phyloP scores from a whole-genome alignment of 2,113 vertebrate genomes.

The Planiliza haematocheilus region DNA sequence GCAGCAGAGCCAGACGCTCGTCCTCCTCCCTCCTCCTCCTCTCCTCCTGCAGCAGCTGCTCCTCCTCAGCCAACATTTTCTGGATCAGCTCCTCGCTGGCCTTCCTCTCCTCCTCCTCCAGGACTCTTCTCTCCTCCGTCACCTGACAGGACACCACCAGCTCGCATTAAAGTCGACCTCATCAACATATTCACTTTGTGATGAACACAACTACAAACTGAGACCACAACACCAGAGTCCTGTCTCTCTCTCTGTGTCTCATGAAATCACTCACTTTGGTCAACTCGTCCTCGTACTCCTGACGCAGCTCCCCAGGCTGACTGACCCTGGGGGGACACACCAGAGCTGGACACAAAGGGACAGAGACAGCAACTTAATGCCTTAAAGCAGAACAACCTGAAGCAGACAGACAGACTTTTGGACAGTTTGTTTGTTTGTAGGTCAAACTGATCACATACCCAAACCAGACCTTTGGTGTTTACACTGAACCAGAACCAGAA shows the following conservation, averaged over 20 bases:
- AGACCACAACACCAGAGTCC: too few relatives aligned
- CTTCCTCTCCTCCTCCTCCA: constrained; percentile 88
- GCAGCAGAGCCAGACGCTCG: constrained; percentile 86
- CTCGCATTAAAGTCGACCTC: too few relatives aligned
- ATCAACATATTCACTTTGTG: too few relatives aligned
- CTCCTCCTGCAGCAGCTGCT: constrained; percentile 80
- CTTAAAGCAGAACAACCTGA: too few relatives aligned
- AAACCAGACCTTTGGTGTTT: too few relatives aligned
- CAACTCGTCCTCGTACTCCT: constrained; percentile 83
- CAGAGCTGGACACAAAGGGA: background rate
- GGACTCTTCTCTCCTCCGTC: constrained; percentile 86
- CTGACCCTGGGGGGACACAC: constrained; percentile 70
- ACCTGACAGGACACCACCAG: too few relatives aligned
- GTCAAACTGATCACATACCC: too few relatives aligned
- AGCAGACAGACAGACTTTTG: background rate
- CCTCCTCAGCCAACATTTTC: constrained; percentile 87
- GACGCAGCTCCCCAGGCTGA: constrained; percentile 79
- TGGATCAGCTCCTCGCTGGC: constrained; percentile 93
- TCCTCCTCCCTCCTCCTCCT: constrained; percentile 83
- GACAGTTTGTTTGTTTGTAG: too few relatives aligned
- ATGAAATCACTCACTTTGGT: constrained; percentile 75
- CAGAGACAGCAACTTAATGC: too few relatives aligned
- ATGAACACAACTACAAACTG: too few relatives aligned
- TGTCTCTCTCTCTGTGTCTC: too few relatives aligned
- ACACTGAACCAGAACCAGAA: too few relatives aligned